Conservation (phyloP, 2,888 invertebrate species). For the Protonemura montana region DNA sequence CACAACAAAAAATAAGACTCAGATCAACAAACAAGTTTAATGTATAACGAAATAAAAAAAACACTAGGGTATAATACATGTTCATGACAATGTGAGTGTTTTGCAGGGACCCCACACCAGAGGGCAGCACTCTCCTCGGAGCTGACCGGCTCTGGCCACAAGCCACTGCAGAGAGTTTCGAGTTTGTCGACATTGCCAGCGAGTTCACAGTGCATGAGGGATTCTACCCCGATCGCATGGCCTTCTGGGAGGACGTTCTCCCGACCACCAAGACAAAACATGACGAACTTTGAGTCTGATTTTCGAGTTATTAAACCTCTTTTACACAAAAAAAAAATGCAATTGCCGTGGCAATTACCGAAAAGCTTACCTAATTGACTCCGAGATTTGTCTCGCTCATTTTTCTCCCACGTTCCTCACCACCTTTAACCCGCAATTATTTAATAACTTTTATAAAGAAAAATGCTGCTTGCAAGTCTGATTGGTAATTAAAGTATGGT, state of each 20-base stretch:
- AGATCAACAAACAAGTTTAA: background rate
- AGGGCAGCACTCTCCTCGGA: slow-evolving; percentile 23
- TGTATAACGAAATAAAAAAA: background rate
- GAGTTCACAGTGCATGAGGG: slow-evolving; percentile 37
- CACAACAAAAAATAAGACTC: no score
- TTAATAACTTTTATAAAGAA: no score
- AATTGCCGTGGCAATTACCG: no score
- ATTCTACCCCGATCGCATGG: slow-evolving; percentile 46
- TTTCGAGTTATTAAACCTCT: no score
- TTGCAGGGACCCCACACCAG: slow-evolving; percentile 30
- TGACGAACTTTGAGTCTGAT: background rate
- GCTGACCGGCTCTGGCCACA: slow-evolving; percentile 45
- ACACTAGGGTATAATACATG: background rate
- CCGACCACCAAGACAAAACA: background rate
- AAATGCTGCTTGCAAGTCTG: no score
- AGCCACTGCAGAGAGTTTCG: slow-evolving; percentile 39
- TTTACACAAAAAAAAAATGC: no score
- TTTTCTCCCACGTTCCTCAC: no score
- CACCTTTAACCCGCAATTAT: no score
- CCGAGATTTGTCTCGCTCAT: no score
- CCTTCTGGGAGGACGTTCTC: slow-evolving; percentile 46
- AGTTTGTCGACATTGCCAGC: slow-evolving; percentile 44
- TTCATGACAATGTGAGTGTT: background rate
- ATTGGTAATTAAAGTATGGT: no score
- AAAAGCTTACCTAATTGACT: no score